Evolutionary conservation across 1,140 invertebrate genomes (phyloP).

Genomic region (Mactra quadrangularis): DNA sequence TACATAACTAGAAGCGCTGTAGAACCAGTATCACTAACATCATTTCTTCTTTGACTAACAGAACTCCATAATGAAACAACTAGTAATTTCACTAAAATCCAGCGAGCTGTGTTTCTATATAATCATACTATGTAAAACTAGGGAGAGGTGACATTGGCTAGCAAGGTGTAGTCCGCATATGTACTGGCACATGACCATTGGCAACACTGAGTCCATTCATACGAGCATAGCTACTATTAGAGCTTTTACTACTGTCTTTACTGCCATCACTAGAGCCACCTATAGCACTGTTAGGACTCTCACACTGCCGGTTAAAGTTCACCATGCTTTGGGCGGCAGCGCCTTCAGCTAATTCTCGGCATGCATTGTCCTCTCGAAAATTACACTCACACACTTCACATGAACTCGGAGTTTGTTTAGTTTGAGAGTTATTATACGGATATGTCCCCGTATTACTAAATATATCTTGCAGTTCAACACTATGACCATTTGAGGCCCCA

Average conservation of each 20-base stretch:
- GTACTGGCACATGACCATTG: constrained; percentile 81
- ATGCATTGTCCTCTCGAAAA: constrained; percentile 45
- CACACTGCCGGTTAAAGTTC: constrained; percentile 71
- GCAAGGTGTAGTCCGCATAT: constrained; percentile 72
- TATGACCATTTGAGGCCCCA: constrained; percentile 62
- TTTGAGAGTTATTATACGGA: constrained; percentile 48
- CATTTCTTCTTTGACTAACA: no score
- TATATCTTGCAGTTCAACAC: constrained; percentile 63
- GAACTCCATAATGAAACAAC: neutral
- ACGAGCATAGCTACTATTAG: constrained; percentile 79
- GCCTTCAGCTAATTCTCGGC: constrained; percentile 57
- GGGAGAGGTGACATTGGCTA: constrained; percentile 62
- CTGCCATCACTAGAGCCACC: constrained; percentile 79
- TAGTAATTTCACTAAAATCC: neutral
- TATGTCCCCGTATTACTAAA: constrained; percentile 53
- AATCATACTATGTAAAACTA: constrained; percentile 5
- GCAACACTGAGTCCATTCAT: constrained; percentile 78
- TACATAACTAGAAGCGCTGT: no score
- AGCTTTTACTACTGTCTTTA: constrained; percentile 84
- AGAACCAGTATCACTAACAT: no score
- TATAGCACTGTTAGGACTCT: constrained; percentile 74
- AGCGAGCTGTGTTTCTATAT: neutral
- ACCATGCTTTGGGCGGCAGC: constrained; percentile 59
- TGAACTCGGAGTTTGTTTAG: constrained; percentile 57
- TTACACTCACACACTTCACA: constrained; percentile 75